Evolutionary conservation across 2,797 vertebrate species (phyloP).

Genomic region (Erpetoichthys calabaricus): DNA sequence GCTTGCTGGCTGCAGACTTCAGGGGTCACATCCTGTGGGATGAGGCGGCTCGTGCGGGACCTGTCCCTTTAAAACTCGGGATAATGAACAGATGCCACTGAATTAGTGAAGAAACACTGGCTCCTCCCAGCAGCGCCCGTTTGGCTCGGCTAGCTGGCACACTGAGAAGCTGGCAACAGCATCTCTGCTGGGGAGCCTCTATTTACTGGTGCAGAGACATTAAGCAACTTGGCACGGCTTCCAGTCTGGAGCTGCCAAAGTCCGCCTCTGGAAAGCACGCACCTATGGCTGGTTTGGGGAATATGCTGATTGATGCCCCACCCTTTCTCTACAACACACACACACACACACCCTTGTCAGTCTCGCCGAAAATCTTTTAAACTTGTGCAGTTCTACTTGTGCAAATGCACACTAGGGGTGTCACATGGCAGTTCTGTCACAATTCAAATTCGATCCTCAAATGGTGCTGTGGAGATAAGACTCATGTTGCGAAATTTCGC

Average conservation of each 20-base stretch:
- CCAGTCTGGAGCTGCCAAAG: constrained; percentile 35
- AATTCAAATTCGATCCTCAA: too few relatives aligned
- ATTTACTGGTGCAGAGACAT: constrained; percentile 53
- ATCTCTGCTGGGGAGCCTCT: constrained; percentile 49
- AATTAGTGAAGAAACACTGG: constrained; percentile 76
- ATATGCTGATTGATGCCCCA: constrained; percentile 46
- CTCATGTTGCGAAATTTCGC: too few relatives aligned
- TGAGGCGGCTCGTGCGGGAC: constrained; percentile 25
- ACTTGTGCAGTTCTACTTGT: constrained; percentile 20
- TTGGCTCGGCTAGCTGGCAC: constrained; percentile 53
- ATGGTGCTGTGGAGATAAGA: too few relatives aligned
- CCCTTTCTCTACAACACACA: constrained; percentile 20
- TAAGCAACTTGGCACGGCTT: constrained; percentile 51
- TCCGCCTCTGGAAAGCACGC: constrained; percentile 24
- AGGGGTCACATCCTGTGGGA: background rate
- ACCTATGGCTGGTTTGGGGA: constrained; percentile 29
- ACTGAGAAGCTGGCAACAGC: constrained; percentile 57
- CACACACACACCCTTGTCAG: constrained; percentile 14
- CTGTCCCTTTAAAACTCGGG: constrained; percentile 53
- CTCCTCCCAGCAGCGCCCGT: constrained; percentile 65
- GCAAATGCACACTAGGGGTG: too few relatives aligned
- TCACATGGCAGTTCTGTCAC: too few relatives aligned
- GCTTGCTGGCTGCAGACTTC: constrained; percentile 6
- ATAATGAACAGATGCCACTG: constrained; percentile 87
- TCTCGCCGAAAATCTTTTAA: constrained; percentile 7